Conservation (phyloP, 2,113 vertebrate species). For the Puntigrus tetrazona region DNA sequence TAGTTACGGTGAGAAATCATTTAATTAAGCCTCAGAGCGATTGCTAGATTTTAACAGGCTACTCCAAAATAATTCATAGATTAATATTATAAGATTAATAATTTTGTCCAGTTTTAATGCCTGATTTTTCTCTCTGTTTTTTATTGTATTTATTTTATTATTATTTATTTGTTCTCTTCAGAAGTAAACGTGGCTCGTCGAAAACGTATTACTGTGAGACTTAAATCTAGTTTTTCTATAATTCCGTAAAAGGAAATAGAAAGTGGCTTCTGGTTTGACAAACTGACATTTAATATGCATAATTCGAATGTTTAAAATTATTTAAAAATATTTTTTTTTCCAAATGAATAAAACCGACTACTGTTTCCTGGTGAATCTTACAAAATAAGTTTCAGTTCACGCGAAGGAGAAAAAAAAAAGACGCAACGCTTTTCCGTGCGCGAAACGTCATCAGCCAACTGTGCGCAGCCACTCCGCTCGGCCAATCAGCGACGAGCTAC, state of each 20-base stretch:
- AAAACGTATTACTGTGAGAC: background rate
- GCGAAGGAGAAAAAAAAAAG: no score
- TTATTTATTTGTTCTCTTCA: background rate
- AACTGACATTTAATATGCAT: background rate
- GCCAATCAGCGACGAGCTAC: conserved; percentile 63
- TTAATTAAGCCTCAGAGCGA: background rate
- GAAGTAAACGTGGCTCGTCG: background rate
- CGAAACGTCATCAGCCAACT: conserved; percentile 30
- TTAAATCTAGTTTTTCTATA: background rate
- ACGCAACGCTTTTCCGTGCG: background rate
- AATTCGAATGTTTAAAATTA: no score
- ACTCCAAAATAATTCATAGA: background rate
- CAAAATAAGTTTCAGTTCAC: background rate
- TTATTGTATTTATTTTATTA: no score
- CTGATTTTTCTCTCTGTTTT: background rate
- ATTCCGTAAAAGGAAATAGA: background rate
- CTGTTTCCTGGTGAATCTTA: background rate
- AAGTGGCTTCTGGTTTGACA: background rate
- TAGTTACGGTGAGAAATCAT: background rate
- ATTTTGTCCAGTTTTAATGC: background rate
- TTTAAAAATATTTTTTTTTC: no score
- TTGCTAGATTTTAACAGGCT: background rate
- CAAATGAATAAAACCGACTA: background rate
- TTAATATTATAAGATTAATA: no score
- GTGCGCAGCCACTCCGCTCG: background rate